These are phyloP conservation scores for Pandemis cinnamomeana DNA, from an alignment of 2,888 invertebrate species.

Conservation along the genomic window DNA sequence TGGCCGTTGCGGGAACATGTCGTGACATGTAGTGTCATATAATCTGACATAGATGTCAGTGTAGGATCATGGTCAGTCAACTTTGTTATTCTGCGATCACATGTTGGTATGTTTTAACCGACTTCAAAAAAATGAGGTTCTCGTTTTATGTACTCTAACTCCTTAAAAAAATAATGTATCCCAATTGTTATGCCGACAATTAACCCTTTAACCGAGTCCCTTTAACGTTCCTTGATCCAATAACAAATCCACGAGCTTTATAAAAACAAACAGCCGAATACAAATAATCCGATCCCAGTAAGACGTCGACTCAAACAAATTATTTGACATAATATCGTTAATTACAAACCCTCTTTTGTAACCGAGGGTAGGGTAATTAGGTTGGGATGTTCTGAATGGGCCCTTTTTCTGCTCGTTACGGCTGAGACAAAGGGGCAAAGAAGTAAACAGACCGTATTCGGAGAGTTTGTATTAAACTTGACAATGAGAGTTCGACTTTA, in stretches of 20 bases:
- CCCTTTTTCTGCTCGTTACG: constrained; percentile 84
- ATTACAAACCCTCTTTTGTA: constrained; percentile 83
- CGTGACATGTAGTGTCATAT: no score
- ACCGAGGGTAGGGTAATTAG: constrained; percentile 80
- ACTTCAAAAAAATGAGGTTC: no score
- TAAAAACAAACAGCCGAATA: constrained; percentile 51
- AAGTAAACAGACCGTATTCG: constrained; percentile 81
- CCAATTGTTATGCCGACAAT: constrained; percentile 5
- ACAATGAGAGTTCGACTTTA: constrained; percentile 71
- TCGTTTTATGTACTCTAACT: no score
- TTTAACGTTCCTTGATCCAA: constrained; percentile 9
- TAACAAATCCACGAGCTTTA: neutral
- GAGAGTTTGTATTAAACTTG: constrained; percentile 74
- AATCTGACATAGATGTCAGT: no score
- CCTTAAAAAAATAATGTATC: no score
- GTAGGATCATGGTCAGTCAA: no score
- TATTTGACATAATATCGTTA: constrained; percentile 85
- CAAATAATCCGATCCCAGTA: constrained; percentile 80
- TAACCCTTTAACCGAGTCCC: constrained; percentile 8
- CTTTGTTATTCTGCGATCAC: no score
- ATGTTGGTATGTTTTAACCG: no score
- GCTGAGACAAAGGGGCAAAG: constrained; percentile 80
- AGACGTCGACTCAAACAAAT: constrained; percentile 82
- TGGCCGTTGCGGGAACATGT: no score
- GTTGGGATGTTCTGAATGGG: constrained; percentile 83